Evolutionary conservation across 2,888 invertebrate genomes (phyloP), one percentile per base, ranked within the genome.

Genomic region (Plusia festucae): DNA sequence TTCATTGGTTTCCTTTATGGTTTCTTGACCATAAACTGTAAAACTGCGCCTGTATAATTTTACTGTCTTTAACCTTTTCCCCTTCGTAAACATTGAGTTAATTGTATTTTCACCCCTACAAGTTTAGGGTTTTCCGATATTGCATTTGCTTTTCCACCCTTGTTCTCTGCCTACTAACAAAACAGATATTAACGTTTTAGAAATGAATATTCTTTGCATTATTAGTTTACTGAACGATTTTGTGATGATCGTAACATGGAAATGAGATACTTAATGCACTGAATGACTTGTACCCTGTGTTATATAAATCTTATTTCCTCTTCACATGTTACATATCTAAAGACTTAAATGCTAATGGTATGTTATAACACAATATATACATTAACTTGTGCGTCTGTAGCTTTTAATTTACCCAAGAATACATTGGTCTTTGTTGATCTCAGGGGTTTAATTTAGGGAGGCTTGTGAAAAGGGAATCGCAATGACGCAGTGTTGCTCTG

Each of bases 401-500:
- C 46, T 24, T 68, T 65, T 40, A 40, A 68, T 55, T 55, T 9
- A 20, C 49, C 13, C 16, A 24, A 61, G 65, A 22, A 53, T 55
- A 53, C 66, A 61, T 67, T 57, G 53, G 22, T 73, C 76, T 70
- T 59, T 20, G 22, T 53, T 53, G 80, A 77, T 73, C 84, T 82
- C 84, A 18, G 58, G 85, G 82, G 82, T 64, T 65, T 82, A 78
- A 82, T 83, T 83, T 82, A 80, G 74, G 82, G 82, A 81, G 73
- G 78, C 76, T 76, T 72, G 65, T 82, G 77, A 75, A 79, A 79
- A 82, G 85, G 85, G 86, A 87, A 86, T 88, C 84, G 85, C 82
- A 85, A 85, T 93, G 93, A 93, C 93, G 93, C 92, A 93, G 86
- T 85, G 66, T 73, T 67, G 82, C 80, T 84, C 80, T 90, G 92